These are phyloP conservation scores for Hybos culiciformis DNA, from an alignment of 2,888 invertebrate genomes.

Conservation along the genomic window DNA sequence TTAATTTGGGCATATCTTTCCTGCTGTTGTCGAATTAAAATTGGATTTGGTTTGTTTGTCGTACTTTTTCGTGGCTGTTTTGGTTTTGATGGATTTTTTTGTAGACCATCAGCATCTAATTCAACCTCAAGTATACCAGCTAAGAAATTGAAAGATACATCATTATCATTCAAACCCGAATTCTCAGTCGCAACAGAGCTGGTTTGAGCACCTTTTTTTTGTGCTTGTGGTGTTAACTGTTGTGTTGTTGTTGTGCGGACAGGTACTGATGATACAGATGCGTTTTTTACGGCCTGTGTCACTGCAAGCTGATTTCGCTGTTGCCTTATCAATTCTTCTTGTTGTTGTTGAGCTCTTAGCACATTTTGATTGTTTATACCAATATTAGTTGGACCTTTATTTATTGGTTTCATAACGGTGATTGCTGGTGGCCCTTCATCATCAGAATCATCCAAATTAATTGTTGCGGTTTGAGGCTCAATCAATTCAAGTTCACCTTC, in stretches of 20 bases:
- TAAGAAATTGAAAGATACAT: conserved; percentile 18
- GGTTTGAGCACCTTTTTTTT: no score
- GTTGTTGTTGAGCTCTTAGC: not conserved
- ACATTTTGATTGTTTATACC: not conserved
- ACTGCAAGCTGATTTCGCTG: conserved; percentile 3
- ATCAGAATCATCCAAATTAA: conserved; percentile 33
- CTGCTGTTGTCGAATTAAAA: conserved; percentile 26
- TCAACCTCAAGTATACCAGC: conserved; percentile 33
- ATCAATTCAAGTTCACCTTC: conserved; percentile 36
- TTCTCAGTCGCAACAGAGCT: conserved; percentile 13
- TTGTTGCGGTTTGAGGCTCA: conserved; percentile 33
- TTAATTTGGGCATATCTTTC: conserved; percentile 28
- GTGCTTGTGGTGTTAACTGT: no score
- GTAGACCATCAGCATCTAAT: conserved; percentile 19
- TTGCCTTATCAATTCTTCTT: conserved; percentile 4
- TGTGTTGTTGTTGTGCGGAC: no score
- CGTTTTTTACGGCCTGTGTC: no score
- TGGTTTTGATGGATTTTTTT: conserved; percentile 7
- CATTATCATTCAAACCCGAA: conserved; percentile 16
- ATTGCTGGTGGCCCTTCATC: conserved; percentile 23
- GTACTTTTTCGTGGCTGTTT: conserved; percentile 34
- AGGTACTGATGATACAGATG: not conserved
- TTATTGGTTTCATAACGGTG: not conserved
- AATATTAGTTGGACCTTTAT: not conserved
- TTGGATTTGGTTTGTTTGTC: conserved; percentile 32